Evolutionary conservation across 2,797 vertebrate species (phyloP), one percentile per base, ranked within the genome.

Genomic region (Tapera naevia): DNA sequence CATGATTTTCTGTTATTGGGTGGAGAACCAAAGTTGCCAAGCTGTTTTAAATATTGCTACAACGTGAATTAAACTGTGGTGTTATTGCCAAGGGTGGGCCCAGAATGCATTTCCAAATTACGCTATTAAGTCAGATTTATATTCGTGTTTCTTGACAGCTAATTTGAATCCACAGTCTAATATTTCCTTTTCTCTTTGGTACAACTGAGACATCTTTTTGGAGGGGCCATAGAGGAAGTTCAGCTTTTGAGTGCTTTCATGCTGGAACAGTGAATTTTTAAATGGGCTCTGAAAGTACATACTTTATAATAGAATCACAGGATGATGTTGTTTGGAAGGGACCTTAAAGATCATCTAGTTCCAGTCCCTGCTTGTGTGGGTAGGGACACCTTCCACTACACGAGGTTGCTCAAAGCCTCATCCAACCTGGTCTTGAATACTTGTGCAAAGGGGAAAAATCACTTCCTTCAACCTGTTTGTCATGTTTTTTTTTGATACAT

Each of bases 11-110:
- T 85, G 53, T 88, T 89, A 46, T 70, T 91, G 89, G 94, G 94
- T 91, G 84, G 80, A 85, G 95, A 78, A 72, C 50, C 45, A 21
- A 46, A 72, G 45, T 87, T 91, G 53, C 82, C 56, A 48, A 89
- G 45, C 72, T 92, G 48, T 89, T 91, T 86, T 88, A 80, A 94
- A 87, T 94, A 82, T 51, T 91, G 67, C 90, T 80, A 32, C 78
- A 87, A 45, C 3, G 4, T 51, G 41, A 88, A 35, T 80, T 93
- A 91, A 94, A 65, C 76, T 11, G 4, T 54, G 56, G 19, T 50
- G 13, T 70, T 90, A 35, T 10, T 93, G 89, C 91, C 78, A 86
- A 81, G 88, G 64, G 78, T 76, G 89, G 93, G 56, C 71, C 80
- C 53, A 78, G 67, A 84, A 73, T 46, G 33, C 45, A 4, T 87